Evolutionary conservation across 2,888 invertebrate genomes (phyloP).

Genomic region (Melieria crassipennis): DNA sequence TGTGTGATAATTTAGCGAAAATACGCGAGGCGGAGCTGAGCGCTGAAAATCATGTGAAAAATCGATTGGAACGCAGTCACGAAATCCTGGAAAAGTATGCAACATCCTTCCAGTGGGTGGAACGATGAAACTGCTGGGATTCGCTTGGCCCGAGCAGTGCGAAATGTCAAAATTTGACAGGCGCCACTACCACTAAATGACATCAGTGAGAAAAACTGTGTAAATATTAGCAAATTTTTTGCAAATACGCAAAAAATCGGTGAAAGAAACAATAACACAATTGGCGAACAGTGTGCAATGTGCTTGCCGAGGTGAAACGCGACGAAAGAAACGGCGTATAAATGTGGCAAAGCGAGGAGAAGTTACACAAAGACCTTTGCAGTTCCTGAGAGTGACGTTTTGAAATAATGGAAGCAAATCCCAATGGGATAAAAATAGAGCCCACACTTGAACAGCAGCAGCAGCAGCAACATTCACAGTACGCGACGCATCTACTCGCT

Average conservation of each 20-base stretch:
- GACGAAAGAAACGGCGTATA: constrained; percentile 22
- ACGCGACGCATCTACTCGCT: constrained; percentile 63
- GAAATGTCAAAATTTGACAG: constrained; percentile 42
- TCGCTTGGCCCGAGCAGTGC: constrained; percentile 27
- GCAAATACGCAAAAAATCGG: constrained; percentile 43
- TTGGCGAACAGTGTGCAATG: constrained; percentile 17
- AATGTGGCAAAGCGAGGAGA: constrained; percentile 31
- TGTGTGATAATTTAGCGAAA: constrained; percentile 18
- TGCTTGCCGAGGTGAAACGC: constrained; percentile 17
- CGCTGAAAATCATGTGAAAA: constrained; percentile 60
- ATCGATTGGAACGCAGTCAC: constrained; percentile 59
- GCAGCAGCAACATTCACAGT: constrained; percentile 55
- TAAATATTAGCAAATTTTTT: constrained; percentile 41
- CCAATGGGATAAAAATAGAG: constrained; percentile 65
- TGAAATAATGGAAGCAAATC: constrained; percentile 65
- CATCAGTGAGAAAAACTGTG: constrained; percentile 41
- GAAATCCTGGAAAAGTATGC: constrained; percentile 34
- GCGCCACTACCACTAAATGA: constrained; percentile 36
- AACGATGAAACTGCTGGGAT: constrained; percentile 42
- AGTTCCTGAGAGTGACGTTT: constrained; percentile 40
- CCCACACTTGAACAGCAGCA: constrained; percentile 61
- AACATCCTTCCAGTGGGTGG: constrained; percentile 44
- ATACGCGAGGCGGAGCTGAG: constrained; percentile 19
- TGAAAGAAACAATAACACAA: constrained; percentile 27
- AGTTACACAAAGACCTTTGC: constrained; percentile 26